These are phyloP conservation scores for Melierax canorus DNA, from an alignment of 2,113 vertebrate genomes.

Conservation along the genomic window DNA sequence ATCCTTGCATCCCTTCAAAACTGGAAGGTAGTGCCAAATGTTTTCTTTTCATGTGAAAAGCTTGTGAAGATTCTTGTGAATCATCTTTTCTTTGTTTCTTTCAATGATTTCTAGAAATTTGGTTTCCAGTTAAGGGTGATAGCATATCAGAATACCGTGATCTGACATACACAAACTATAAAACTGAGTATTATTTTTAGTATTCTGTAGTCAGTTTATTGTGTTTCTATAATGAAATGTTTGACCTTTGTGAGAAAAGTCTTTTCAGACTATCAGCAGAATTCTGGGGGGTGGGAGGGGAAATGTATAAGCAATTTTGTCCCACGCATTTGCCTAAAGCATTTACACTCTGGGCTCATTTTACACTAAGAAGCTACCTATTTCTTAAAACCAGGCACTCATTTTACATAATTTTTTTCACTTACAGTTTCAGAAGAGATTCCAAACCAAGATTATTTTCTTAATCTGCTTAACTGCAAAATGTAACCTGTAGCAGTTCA, in stretches of 20 bases:
- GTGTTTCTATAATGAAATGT: neutral
- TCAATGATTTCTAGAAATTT: neutral
- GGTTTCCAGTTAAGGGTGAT: neutral
- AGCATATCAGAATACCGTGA: neutral
- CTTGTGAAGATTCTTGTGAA: neutral
- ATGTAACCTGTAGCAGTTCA: neutral
- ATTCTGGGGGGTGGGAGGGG: neutral
- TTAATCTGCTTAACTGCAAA: neutral
- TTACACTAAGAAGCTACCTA: conserved; percentile 24
- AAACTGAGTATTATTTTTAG: neutral
- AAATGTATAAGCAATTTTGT: conserved; percentile 13
- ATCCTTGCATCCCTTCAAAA: neutral
- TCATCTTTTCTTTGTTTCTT: neutral
- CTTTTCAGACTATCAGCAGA: conserved; percentile 41
- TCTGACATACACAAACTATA: neutral
- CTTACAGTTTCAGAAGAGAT: conserved; percentile 54
- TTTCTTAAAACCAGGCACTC: conserved; percentile 37
- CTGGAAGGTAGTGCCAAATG: neutral
- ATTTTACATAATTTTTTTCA: neutral
- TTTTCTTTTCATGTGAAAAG: neutral
- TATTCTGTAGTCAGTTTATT: neutral
- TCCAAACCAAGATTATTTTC: conserved; percentile 48
- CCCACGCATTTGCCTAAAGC: conserved; percentile 11
- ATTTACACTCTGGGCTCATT: neutral
- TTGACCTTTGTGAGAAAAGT: neutral